Percentiles rank a stretch among this genome's conserved stretches.
phyloP scores from a whole-genome alignment of 2,888 invertebrate species.

The Crepidodera aurea region DNA sequence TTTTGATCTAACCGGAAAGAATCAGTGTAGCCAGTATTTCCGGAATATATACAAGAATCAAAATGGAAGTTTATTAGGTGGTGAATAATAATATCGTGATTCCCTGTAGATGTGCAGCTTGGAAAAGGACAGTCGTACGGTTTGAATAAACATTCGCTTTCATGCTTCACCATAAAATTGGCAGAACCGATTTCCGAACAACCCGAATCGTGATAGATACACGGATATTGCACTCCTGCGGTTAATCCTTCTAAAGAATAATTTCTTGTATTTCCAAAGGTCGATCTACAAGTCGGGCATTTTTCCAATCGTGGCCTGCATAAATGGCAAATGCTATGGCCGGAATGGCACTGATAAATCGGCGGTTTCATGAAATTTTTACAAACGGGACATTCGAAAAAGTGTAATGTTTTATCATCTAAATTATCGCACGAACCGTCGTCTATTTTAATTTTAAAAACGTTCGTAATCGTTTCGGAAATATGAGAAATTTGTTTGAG shows the following conservation, averaged over 20 bases:
- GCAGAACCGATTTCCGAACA: constrained; percentile 48
- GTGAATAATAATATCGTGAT: constrained; percentile 40
- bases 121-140: constrained; percentile 51
- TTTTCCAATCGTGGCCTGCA: constrained; percentile 52
- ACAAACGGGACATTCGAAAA: constrained; percentile 56
- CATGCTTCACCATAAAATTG: constrained; percentile 48
- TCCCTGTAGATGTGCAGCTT: constrained; percentile 45
- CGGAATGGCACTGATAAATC: constrained; percentile 54
- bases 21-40: constrained; percentile 41
- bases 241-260: constrained; percentile 54
- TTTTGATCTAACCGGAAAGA: constrained; percentile 42
- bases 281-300: constrained; percentile 54
- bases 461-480: constrained; percentile 45
- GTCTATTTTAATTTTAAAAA: constrained; percentile 46
- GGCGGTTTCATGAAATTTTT: constrained; percentile 55
- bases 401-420: constrained; percentile 51
- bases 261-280: constrained; percentile 54
- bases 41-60: constrained; percentile 40
- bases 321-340: constrained; percentile 54
- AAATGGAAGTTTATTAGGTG: constrained; percentile 44
- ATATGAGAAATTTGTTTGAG: constrained; percentile 49
- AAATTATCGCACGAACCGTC: constrained; percentile 40
- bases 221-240: constrained; percentile 51
- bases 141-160: constrained; percentile 48
- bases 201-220: constrained; percentile 52